Base-by-base conservation (phyloP, 2,888 invertebrate genomes). In the Calephelis perditalis region DNA sequence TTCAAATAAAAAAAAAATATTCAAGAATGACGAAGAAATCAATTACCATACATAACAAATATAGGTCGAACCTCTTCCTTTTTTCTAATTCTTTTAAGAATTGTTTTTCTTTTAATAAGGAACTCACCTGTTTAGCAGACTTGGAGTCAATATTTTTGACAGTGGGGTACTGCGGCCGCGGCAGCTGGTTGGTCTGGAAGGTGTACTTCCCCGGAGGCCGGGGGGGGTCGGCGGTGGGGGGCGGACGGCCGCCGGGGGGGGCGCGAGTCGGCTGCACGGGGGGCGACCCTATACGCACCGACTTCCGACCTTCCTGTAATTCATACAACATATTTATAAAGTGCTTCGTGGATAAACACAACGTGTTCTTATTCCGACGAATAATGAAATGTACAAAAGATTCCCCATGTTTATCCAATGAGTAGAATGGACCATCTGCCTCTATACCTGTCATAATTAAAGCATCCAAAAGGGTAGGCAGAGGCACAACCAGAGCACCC, bases 181-280 rank as follows among this genome's bases (percentile, higher is more conserved):
- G 96, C 68, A 96, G 84, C 73, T 95, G 95, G 62, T 94, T 94
- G 43, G 94, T 93, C 79, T 94, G 95, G 86, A 90, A 78, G 71
- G 89, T 79, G 78, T 91, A 81, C 74, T 91, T 77, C 68, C 91
- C 77, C 61, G 91, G 74, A 63, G 86, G 73, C 69, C 82, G 73
- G 76, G 76, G 63, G 80, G 78, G 67, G 74, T 92, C 75, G 71
- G 84, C 62, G 67, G 84, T 71, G 78, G 75, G 26, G 74, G 70
- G 37, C 26, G 26, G 26, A 61, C 87, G 77, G 2, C 81, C 70
- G 4, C 66, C 73, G 0, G 81, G 70, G 2, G 74, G 60, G 15
- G 58, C 80, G 68, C 63, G 68, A 35, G 61, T 58, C 35, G 52
- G 35, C 11, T 52, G 52, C 5, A 52, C 52, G 7, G n/a, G 61